Evolutionary conservation across 2,888 invertebrate species (phyloP).

Genomic region (Pandemis heparana): DNA sequence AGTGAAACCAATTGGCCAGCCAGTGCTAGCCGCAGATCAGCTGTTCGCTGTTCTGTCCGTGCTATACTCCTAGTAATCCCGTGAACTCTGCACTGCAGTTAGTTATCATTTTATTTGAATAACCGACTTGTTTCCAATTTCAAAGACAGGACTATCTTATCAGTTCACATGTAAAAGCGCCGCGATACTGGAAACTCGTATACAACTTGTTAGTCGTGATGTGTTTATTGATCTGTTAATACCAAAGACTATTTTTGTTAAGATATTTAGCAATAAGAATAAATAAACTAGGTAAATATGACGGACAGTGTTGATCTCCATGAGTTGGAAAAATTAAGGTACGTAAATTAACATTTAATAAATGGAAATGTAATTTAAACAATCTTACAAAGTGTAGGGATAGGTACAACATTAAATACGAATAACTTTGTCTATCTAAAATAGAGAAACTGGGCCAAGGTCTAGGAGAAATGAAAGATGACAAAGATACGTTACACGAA

Average conservation of each 20-base stretch:
- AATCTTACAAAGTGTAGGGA: too few relatives aligned
- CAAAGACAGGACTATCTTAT: constrained; percentile 75
- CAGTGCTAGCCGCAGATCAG: constrained; percentile 37
- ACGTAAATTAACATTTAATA: constrained; percentile 40
- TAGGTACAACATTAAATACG: neutral
- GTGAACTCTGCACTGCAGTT: constrained; percentile 53
- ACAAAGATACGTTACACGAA: neutral
- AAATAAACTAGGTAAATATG: constrained; percentile 56
- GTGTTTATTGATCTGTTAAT: constrained; percentile 47
- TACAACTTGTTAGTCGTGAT: constrained; percentile 58
- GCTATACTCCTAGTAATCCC: constrained; percentile 41
- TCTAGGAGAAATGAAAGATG: neutral
- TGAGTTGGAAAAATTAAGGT: constrained; percentile 77
- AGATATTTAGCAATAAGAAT: constrained; percentile 43
- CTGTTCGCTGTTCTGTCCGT: constrained; percentile 43
- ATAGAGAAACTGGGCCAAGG: neutral
- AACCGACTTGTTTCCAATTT: constrained; percentile 67
- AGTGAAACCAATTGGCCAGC: constrained; percentile 53
- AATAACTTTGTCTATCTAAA: neutral
- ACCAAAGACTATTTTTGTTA: constrained; percentile 29
- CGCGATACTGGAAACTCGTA: constrained; percentile 64
- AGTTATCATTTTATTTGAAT: constrained; percentile 63
- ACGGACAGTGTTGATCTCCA: constrained; percentile 67
- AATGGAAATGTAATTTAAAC: neutral
- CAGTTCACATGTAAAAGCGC: constrained; percentile 65